Conservation (phyloP, 2,113 vertebrate species). For the Epinephelus cyanopodus region DNA sequence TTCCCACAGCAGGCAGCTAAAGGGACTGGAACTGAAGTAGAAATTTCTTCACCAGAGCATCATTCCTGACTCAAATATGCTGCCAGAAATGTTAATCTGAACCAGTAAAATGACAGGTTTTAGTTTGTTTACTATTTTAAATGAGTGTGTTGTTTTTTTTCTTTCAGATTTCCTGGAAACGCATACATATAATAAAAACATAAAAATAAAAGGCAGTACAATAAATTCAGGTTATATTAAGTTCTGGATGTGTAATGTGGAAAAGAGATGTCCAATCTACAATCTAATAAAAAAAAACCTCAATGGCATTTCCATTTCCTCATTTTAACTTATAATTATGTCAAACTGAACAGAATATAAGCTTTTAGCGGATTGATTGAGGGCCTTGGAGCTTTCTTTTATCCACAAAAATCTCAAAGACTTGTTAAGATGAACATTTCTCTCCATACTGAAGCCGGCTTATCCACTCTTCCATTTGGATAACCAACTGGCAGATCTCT, state of each 20-base stretch:
- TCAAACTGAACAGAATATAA: slow-evolving; percentile 17
- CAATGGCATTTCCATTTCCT: slow-evolving; percentile 10
- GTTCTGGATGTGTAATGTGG: slow-evolving; percentile 13
- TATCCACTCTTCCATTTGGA: slow-evolving; percentile 30
- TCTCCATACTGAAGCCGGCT: not conserved
- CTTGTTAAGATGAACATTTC: slow-evolving; percentile 38
- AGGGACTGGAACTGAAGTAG: slow-evolving; percentile 10
- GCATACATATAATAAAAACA: not conserved
- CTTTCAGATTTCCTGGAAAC: not conserved
- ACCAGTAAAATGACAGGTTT: not conserved
- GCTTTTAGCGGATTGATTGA: slow-evolving; percentile 20
- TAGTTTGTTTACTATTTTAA: not conserved
- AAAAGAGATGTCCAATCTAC: slow-evolving; percentile 6
- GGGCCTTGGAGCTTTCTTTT: slow-evolving; percentile 27
- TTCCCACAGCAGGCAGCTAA: slow-evolving; percentile 30
- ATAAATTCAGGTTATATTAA: slow-evolving; percentile 17
- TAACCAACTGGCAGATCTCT: slow-evolving; percentile 43
- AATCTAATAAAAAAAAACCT: slow-evolving; percentile 25
- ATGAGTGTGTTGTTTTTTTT: not conserved
- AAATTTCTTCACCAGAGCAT: not conserved
- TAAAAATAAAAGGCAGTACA: not conserved
- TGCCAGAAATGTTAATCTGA: slow-evolving; percentile 12
- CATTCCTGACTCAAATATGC: slow-evolving; percentile 14
- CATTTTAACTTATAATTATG: slow-evolving; percentile 37
- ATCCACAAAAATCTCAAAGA: slow-evolving; percentile 34